Evolutionary conservation across 2,888 invertebrate species (phyloP), one percentile per base, ranked within the genome.

Genomic region (Ceraclea dissimilis): DNA sequence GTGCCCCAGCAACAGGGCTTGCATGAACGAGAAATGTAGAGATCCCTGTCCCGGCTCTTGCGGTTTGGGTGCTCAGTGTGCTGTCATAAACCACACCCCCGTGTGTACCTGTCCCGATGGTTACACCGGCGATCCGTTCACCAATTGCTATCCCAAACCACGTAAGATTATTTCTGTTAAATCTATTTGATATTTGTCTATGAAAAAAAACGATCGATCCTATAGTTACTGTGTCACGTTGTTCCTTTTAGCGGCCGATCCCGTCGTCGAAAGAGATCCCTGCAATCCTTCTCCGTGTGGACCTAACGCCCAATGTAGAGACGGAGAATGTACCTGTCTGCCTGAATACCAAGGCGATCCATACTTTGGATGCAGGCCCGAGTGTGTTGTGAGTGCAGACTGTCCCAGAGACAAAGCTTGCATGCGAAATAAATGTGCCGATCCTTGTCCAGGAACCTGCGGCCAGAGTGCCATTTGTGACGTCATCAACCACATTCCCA

Each of bases 1-100:
- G 65, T 92, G 92, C 68, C 71, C 84, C 6, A 84, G 84, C 65
- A 83, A 85, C 66, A 75, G 81, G 64, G 88, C 90, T 43, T 92
- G 92, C 66, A 84, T 90, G 48, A 81, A 83, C 63, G 83, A 86
- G 66, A 86, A 80, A 68, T 90, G 90, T 68, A 75, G 72, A 62
- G 88, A 90, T 69, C 90, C 90, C n/a, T 91, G 90, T 65, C 86
- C 86, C 8, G 89, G 89, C 11, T 86, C 86, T 5, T 91, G 88
- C 65, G 86, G 88, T 48, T 65, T 81, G 57, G 76, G 80, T 64
- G 79, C 87, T 55, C 74, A 78, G 63, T 83, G 86, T 66, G 69
- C 69, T 43, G 85, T 89, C 5, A 79, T 83, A 60, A 86, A 84
- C 67, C 88, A 90, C 65, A 84, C 79, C 57, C 88, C 90, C 1